Conservation (phyloP, 2,888 invertebrate genomes). For the Nudaria mundana region DNA sequence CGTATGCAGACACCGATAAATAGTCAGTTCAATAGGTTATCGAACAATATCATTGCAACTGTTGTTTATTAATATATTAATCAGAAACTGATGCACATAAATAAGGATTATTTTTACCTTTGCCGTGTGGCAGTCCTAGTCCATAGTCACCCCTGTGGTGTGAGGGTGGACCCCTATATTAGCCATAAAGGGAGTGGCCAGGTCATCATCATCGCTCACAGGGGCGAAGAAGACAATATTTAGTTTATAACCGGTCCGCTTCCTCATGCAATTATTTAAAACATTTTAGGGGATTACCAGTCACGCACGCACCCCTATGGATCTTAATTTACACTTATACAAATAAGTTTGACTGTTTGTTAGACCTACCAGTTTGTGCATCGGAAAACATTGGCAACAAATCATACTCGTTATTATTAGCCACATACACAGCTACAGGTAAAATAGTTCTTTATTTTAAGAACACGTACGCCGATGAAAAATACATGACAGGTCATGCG, state of each 20-base stretch:
- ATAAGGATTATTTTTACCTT: slow-evolving; percentile 44
- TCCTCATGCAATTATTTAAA: slow-evolving; percentile 43
- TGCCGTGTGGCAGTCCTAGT: slow-evolving; percentile 43
- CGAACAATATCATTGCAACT: slow-evolving; percentile 22
- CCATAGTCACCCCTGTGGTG: slow-evolving; percentile 43
- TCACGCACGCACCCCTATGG: slow-evolving; percentile 31
- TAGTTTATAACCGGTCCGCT: slow-evolving; percentile 46
- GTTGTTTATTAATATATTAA: slow-evolving; percentile 21
- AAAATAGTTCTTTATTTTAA: too few species aligned
- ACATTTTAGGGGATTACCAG: slow-evolving; percentile 21
- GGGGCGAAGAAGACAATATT: slow-evolving; percentile 52
- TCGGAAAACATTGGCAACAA: too few species aligned
- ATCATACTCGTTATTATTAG: too few species aligned
- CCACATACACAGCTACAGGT: too few species aligned
- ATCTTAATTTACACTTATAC: slow-evolving; percentile 15
- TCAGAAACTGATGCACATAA: slow-evolving; percentile 22
- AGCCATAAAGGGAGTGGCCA: slow-evolving; percentile 62
- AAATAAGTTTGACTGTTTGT: too few species aligned
- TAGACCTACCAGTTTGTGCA: too few species aligned
- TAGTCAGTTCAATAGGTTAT: slow-evolving; percentile 58
- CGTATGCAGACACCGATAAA: slow-evolving; percentile 43
- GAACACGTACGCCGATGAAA: too few species aligned
- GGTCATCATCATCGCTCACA: slow-evolving; percentile 61
- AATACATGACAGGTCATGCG: too few species aligned
- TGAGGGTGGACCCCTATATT: slow-evolving; percentile 61